Conservation (phyloP, 2,888 invertebrate genomes). For the Azorinus chamasolen region DNA sequence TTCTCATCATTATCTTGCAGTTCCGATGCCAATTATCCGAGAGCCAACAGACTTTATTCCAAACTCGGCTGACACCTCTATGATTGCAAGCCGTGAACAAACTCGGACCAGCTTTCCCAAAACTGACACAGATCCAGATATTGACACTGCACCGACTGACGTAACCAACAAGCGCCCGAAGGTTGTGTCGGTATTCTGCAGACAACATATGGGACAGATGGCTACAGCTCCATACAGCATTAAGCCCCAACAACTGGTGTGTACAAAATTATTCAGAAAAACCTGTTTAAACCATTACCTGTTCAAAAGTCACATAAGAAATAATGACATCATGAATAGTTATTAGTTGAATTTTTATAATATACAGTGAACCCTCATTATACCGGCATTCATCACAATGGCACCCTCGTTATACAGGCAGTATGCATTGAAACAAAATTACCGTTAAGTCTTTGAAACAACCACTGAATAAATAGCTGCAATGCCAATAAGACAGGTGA, state of each 20-base stretch:
- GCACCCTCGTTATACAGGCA: no score
- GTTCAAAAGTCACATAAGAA: no score
- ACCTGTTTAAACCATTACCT: no score
- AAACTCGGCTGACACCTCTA: slow-evolving; percentile 78
- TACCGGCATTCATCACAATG: no score
- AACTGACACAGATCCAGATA: not conserved
- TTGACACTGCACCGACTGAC: slow-evolving; percentile 14
- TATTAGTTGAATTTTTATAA: no score
- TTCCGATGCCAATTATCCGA: slow-evolving; percentile 56
- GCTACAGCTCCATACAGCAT: slow-evolving; percentile 75
- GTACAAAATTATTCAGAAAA: not conserved
- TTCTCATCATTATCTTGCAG: slow-evolving; percentile 60
- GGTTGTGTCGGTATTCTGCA: slow-evolving; percentile 76
- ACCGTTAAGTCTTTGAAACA: no score
- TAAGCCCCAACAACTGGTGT: slow-evolving; percentile 80
- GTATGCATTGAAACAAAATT: no score
- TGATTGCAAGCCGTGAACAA: slow-evolving; percentile 59
- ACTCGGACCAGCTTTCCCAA: slow-evolving; percentile 32
- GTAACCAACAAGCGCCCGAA: slow-evolving; percentile 57
- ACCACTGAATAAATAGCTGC: no score
- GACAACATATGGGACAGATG: slow-evolving; percentile 76
- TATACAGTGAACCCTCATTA: no score
- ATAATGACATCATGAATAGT: no score
- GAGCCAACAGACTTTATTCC: slow-evolving; percentile 78
- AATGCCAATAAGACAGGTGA: no score